Conservation (phyloP, 2,113 vertebrate genomes). For the Melanotaenia duboulayi region DNA sequence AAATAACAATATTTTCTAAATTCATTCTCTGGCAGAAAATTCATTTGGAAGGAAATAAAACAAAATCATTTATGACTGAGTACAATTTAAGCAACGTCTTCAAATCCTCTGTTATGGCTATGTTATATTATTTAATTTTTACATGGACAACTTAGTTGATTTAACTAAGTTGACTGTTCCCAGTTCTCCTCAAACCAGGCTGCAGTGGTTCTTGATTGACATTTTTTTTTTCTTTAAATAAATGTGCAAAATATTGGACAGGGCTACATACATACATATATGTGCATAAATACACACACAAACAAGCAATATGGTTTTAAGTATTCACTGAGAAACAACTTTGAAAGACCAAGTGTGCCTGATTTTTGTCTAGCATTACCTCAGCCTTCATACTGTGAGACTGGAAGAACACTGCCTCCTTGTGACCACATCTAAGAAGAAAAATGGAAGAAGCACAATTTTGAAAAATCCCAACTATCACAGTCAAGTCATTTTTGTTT, state of each 20-base stretch:
- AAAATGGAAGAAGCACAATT: neutral
- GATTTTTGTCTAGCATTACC: conserved; percentile 74
- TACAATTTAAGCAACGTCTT: too few relatives aligned
- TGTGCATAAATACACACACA: neutral
- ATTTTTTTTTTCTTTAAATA: too few relatives aligned
- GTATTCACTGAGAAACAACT: neutral
- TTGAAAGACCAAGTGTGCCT: neutral
- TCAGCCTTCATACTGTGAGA: conserved; percentile 95
- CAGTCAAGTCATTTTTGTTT: neutral
- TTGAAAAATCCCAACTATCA: neutral
- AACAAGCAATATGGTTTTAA: too few relatives aligned
- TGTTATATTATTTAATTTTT: too few relatives aligned
- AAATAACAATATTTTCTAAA: too few relatives aligned
- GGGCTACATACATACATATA: too few relatives aligned
- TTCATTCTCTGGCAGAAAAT: too few relatives aligned
- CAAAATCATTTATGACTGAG: too few relatives aligned
- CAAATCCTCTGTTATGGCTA: too few relatives aligned
- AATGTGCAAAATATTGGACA: too few relatives aligned
- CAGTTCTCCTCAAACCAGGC: neutral
- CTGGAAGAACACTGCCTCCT: conserved; percentile 96
- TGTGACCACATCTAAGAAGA: conserved; percentile 90
- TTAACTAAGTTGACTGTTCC: neutral
- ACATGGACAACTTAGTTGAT: too few relatives aligned
- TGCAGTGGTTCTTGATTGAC: neutral
- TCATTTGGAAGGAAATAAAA: too few relatives aligned